phyloP scores from a whole-genome alignment of 2,113 vertebrate species.

The Pimephales promelas region DNA sequence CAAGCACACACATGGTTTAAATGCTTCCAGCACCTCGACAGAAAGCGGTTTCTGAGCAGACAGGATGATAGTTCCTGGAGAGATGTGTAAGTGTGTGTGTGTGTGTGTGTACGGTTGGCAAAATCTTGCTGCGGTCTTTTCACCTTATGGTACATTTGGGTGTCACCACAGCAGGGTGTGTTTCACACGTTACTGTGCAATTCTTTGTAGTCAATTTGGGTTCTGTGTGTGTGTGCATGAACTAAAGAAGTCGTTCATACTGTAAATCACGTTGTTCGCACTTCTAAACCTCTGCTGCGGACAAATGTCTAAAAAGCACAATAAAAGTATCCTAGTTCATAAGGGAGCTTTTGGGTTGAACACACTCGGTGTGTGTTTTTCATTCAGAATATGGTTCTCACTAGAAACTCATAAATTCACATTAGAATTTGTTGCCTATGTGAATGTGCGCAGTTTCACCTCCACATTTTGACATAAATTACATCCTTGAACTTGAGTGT shows the following conservation, averaged over 20 bases:
- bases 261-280: neutral
- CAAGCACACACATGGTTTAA: constrained; percentile 26
- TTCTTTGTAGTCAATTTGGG: neutral
- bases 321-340: neutral
- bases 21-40: constrained; percentile 2
- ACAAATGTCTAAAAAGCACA: neutral
- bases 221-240: constrained; percentile 5
- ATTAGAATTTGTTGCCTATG: neutral
- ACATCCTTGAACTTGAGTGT: neutral
- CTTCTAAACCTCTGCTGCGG: neutral
- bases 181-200: constrained; percentile 26
- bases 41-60: constrained; percentile 20
- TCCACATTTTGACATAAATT: neutral
- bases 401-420: neutral
- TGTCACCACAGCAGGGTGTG: constrained; percentile 4
- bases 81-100: constrained; percentile 14
- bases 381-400: neutral
- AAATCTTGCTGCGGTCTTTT: neutral
- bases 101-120: neutral
- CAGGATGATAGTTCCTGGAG: neutral
- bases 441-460: neutral
- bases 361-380: neutral
- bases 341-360: neutral
- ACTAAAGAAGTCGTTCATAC: neutral
- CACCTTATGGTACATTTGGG: neutral